Evolutionary conservation across 2,888 invertebrate species (phyloP).

Genomic region (Aricia artaxerxes): DNA sequence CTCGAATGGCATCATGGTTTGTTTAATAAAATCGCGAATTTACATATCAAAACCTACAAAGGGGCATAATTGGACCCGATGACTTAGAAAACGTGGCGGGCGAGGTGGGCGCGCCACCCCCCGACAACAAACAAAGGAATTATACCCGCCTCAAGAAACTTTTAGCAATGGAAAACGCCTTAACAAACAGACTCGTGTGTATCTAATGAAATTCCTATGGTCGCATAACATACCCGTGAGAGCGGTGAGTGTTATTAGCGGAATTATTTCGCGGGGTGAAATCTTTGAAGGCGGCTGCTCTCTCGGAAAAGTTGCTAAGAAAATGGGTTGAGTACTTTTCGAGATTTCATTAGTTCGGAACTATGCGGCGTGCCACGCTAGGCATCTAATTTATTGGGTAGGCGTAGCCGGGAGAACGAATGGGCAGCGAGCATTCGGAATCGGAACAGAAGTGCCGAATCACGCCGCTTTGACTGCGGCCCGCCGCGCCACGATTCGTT

Average conservation of each 20-base stretch:
- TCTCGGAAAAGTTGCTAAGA: conserved; percentile 80
- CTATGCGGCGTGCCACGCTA: conserved; percentile 75
- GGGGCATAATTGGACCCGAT: conserved; percentile 81
- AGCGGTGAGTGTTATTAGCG: conserved; percentile 76
- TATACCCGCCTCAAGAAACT: conserved; percentile 82
- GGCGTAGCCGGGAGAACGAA: conserved; percentile 78
- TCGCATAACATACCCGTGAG: conserved; percentile 79
- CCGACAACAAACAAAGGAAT: conserved; percentile 79
- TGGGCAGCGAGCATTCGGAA: conserved; percentile 77
- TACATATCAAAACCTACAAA: conserved; percentile 82
- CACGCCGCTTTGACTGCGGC: conserved; percentile 73
- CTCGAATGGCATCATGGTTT: conserved; percentile 80
- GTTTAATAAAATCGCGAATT: conserved; percentile 81
- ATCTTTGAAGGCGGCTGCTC: conserved; percentile 80
- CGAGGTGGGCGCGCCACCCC: conserved; percentile 68
- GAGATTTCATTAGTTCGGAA: conserved; percentile 79
- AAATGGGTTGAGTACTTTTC: conserved; percentile 80
- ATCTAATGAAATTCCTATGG: conserved; percentile 82
- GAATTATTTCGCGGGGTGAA: conserved; percentile 76
- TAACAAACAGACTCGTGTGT: conserved; percentile 81
- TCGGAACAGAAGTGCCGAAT: conserved; percentile 74
- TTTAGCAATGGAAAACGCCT: conserved; percentile 81
- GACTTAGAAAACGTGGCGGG: conserved; percentile 81
- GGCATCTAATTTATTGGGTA: conserved; percentile 78
- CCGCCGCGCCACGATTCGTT: conserved; percentile 79